A percentile compares a stretch with the other conserved stretches of the same genome.
phyloP scores from a whole-genome alignment of 2,113 vertebrate species.

The Atherinomorus stipes region DNA sequence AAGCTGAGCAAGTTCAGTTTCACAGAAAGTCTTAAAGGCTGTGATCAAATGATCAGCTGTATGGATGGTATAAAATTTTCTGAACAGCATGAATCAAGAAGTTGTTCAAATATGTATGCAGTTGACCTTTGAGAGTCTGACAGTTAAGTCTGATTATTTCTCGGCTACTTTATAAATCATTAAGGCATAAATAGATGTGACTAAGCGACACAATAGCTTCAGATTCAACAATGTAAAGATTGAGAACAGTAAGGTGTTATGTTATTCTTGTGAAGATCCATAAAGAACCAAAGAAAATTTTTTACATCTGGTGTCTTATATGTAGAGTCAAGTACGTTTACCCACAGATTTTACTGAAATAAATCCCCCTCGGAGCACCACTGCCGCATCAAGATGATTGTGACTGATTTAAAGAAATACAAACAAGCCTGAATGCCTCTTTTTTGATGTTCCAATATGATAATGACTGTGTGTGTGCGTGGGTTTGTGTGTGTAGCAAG shows the following conservation, averaged over 20 bases:
- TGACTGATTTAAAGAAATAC: background rate
- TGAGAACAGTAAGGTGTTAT: too few species aligned
- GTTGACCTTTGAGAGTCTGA: background rate
- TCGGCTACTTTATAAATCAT: too few species aligned
- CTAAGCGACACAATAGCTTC: too few species aligned
- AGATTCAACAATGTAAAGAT: too few species aligned
- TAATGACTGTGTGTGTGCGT: background rate
- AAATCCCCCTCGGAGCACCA: background rate
- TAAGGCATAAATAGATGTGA: too few species aligned
- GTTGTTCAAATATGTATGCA: constrained; percentile 17
- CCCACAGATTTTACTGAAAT: too few species aligned
- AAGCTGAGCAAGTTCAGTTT: background rate
- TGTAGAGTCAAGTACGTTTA: too few species aligned
- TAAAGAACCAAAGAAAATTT: too few species aligned
- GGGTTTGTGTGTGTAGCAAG: too few species aligned
- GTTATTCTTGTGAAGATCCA: too few species aligned
- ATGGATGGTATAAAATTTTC: background rate
- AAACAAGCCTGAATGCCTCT: background rate
- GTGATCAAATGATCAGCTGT: background rate
- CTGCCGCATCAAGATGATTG: background rate
- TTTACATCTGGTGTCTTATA: too few species aligned
- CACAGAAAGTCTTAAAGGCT: background rate
- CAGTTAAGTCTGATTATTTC: constrained; percentile 6
- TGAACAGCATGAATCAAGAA: background rate
- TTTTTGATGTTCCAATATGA: background rate